A percentile compares a stretch with the other conserved stretches of the same genome.
These are phyloP conservation scores for Hemicordylus capensis DNA, from an alignment of 2,113 vertebrate species.

Conservation along the genomic window DNA sequence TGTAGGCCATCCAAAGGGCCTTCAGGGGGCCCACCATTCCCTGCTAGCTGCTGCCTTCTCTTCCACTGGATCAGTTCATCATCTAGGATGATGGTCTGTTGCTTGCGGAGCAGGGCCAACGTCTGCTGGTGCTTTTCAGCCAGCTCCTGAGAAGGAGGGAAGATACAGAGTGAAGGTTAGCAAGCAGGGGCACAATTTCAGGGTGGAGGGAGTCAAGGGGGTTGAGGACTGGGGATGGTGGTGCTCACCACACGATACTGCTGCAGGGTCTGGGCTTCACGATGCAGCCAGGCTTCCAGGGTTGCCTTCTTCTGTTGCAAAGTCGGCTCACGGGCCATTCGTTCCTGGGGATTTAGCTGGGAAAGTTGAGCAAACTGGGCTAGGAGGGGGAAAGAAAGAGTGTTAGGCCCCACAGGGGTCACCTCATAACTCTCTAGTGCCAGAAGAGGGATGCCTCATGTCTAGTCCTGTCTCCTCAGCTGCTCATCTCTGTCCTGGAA, in stretches of 20 bases:
- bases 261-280: constrained; percentile 93
- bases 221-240: fast-evolving
- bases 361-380: constrained; percentile 92
- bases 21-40: constrained; percentile 93
- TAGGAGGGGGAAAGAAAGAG: constrained; percentile 49
- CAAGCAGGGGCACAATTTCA: fast-evolving
- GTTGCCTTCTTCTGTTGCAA: constrained; percentile 85
- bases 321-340: constrained; percentile 84
- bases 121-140: constrained; percentile 98
- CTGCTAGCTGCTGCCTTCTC: constrained; percentile 94
- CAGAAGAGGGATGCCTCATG: background rate
- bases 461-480: background rate
- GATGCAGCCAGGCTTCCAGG: constrained; percentile 83
- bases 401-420: background rate
- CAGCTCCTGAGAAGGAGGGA: constrained; percentile 20
- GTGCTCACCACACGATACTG: constrained; percentile 92
- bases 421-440: too few relatives aligned
- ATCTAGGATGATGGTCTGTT: constrained; percentile 95
- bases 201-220: background rate
- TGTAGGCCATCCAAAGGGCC: constrained; percentile 94
- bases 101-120: constrained; percentile 93
- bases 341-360: constrained; percentile 90
- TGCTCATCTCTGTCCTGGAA: background rate
- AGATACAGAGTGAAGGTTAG: fast-evolving
- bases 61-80: constrained; percentile 97